Conservation (phyloP, 2,797 vertebrate species). For the Psittacula derbiana region DNA sequence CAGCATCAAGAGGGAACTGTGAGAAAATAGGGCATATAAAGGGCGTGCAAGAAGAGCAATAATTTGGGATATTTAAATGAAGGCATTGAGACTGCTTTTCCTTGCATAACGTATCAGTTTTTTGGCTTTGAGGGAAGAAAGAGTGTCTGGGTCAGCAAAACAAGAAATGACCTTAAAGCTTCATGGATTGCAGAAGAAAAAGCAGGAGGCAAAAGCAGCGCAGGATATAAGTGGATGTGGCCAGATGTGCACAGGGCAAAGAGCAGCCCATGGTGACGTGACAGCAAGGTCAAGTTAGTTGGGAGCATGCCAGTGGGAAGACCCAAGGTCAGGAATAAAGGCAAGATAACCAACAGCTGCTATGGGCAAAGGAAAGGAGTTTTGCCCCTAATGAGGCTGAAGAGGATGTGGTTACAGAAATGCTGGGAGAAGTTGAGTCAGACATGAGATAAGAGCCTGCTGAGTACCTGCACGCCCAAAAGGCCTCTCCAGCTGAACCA, state of each 20-base stretch:
- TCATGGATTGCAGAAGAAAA: neutral
- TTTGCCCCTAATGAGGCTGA: neutral
- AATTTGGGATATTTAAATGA: neutral
- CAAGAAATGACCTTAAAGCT: neutral
- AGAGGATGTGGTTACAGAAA: neutral
- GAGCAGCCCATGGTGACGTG: rapidly evolving
- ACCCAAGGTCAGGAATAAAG: neutral
- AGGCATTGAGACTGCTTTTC: neutral
- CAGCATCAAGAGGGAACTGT: neutral
- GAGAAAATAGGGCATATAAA: neutral
- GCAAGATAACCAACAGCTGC: neutral
- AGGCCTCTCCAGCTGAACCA: neutral
- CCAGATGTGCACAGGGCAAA: neutral
- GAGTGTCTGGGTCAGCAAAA: neutral
- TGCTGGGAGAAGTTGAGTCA: neutral
- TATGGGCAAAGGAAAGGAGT: neutral
- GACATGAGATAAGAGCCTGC: neutral
- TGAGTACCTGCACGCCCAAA: neutral
- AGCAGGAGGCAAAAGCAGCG: neutral
- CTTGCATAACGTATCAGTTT: neutral
- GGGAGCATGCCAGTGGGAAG: neutral
- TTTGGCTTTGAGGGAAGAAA: neutral
- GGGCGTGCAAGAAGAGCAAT: neutral
- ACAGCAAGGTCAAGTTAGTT: neutral
- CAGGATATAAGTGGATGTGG: neutral